Conservation (phyloP, 2,113 vertebrate species). For the Neolamprologus falcicula region DNA sequence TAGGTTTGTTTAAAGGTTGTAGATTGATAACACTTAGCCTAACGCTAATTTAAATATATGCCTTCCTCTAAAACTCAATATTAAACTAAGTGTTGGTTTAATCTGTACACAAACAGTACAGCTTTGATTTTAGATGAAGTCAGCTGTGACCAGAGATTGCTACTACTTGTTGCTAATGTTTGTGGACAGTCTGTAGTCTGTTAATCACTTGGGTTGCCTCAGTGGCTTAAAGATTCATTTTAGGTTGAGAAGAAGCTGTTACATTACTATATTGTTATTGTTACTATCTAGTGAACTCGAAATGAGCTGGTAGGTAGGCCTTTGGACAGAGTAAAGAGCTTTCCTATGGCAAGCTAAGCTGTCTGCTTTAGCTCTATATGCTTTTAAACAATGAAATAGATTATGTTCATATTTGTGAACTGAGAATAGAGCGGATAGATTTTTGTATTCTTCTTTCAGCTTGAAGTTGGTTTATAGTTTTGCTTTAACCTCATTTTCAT, state of each 20-base stretch:
- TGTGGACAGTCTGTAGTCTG: background rate
- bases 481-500: background rate
- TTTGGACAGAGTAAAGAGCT: background rate
- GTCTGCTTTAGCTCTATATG: background rate
- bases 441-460: background rate
- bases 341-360: background rate
- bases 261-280: background rate
- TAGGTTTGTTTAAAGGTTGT: background rate
- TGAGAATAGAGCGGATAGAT: background rate
- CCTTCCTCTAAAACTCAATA: background rate
- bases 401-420: background rate
- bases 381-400: background rate
- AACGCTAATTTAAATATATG: background rate
- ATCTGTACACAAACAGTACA: background rate
- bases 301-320: background rate
- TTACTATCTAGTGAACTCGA: background rate
- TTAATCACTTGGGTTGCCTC: background rate
- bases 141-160: background rate
- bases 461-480: background rate
- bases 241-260: background rate
- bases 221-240: background rate
- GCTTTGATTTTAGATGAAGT: background rate
- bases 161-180: background rate
- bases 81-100: background rate
- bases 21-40: background rate